Evolutionary conservation across 2,888 invertebrate species (phyloP).

Genomic region (Rotaria sp.): DNA sequence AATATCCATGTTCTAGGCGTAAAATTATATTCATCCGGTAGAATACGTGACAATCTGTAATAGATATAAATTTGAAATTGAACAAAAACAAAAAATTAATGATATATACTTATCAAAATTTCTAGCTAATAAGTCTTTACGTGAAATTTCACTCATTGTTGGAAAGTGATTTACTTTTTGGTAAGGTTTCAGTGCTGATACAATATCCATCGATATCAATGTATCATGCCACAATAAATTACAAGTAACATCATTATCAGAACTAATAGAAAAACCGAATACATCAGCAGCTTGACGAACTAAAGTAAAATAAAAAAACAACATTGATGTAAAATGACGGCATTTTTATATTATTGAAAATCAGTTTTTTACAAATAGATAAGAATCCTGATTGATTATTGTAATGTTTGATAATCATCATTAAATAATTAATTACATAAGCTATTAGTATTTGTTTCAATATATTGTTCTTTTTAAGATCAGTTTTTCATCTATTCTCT

Average conservation of each 20-base stretch:
- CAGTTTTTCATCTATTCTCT: no score
- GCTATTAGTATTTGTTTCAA: no score
- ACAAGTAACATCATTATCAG: conserved; percentile 40
- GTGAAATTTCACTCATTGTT: conserved; percentile 54
- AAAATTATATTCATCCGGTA: conserved; percentile 53
- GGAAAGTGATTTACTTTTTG: conserved; percentile 55
- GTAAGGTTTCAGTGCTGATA: conserved; percentile 53
- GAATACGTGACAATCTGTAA: conserved; percentile 39
- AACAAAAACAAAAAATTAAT: neutral
- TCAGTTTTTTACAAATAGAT: no score
- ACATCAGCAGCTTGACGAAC: conserved; percentile 3
- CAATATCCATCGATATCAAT: conserved; percentile 51
- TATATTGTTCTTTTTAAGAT: no score
- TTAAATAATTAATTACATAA: no score
- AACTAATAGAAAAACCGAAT: neutral
- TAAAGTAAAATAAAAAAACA: neutral
- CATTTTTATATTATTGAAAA: no score
- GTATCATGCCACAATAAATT: conserved; percentile 55
- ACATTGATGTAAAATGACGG: no score
- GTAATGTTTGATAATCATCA: no score
- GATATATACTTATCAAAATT: conserved; percentile 50
- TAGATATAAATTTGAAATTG: neutral
- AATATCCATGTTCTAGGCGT: conserved; percentile 54
- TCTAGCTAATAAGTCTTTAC: conserved; percentile 54
- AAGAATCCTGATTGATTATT: no score